Conservation (phyloP, 2,888 invertebrate species). For the Entomobrya proxima region DNA sequence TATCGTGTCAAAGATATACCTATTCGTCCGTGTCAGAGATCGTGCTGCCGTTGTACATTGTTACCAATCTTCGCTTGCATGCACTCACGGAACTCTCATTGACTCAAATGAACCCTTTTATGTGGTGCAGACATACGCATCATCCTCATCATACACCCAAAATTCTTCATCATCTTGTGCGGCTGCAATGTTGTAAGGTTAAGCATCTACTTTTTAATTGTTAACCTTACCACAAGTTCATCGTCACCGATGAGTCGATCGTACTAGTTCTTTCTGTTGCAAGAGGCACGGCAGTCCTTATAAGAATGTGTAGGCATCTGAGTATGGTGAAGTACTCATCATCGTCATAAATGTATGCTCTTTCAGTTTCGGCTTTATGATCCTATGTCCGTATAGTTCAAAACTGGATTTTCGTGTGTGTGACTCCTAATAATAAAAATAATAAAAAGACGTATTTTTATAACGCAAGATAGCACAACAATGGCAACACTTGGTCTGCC, state of each 20-base stretch:
- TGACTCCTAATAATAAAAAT: neutral
- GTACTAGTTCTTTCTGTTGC: neutral
- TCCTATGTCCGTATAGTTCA: neutral
- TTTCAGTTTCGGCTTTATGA: neutral
- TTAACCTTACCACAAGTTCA: conserved; percentile 40
- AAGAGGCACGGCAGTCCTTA: neutral
- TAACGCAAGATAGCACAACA: neutral
- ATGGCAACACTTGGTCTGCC: conserved; percentile 59
- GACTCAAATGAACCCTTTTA: neutral
- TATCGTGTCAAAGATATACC: conserved; percentile 11
- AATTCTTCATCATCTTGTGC: conserved; percentile 2
- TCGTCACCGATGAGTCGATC: neutral
- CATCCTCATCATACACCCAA: conserved; percentile 7
- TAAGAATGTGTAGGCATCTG: neutral
- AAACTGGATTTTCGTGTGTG: conserved; percentile 41
- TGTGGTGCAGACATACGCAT: neutral
- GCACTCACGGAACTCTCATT: conserved; percentile 2
- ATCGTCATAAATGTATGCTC: neutral
- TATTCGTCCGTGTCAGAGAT: conserved; percentile 12
- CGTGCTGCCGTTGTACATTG: neutral
- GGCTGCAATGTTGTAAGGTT: neutral
- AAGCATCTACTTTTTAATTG: conserved; percentile 27
- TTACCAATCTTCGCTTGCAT: neutral
- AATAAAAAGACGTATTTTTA: neutral
- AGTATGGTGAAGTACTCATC: neutral